These are phyloP conservation scores for Metopia argyrocephala DNA, from an alignment of 2,888 invertebrate genomes.

Conservation along the genomic window DNA sequence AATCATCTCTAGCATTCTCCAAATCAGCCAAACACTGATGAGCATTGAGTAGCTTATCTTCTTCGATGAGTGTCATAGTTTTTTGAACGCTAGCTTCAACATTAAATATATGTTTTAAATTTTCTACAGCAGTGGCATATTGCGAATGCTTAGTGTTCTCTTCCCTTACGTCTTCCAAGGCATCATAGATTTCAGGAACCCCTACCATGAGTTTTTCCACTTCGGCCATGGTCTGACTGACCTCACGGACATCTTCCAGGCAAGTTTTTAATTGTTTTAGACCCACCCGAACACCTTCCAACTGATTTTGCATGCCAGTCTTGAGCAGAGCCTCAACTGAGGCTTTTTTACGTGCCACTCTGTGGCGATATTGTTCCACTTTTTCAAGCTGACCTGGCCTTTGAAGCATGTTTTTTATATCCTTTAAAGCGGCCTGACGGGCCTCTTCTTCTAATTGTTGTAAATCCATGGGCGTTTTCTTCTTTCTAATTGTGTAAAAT, in stretches of 20 bases:
- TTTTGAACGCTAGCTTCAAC: conserved; percentile 97
- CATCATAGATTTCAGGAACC: conserved; percentile 88
- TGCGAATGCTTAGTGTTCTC: conserved; percentile 97
- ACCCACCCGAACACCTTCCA: conserved; percentile 97
- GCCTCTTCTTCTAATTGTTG: conserved; percentile 88
- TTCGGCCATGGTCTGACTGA: conserved; percentile 85
- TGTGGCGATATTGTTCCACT: conserved; percentile 79
- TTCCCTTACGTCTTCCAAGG: conserved; percentile 90
- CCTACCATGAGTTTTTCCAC: conserved; percentile 87
- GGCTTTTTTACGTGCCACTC: conserved; percentile 77
- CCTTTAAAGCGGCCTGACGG: conserved; percentile 87
- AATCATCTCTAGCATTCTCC: conserved; percentile 97
- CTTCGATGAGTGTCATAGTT: conserved; percentile 95
- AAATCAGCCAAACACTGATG: conserved; percentile 96
- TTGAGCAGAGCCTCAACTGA: conserved; percentile 83
- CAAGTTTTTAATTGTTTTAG: conserved; percentile 93
- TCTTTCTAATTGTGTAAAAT: not conserved
- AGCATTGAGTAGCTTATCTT: conserved; percentile 95
- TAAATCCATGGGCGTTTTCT: conserved; percentile 77
- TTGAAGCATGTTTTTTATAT: conserved; percentile 95
- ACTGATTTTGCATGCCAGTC: conserved; percentile 98
- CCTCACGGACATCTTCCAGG: conserved; percentile 89
- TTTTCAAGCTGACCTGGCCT: conserved; percentile 97
- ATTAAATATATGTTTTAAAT: conserved; percentile 97
- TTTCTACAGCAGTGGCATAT: conserved; percentile 98